Base-by-base conservation (phyloP, 92 coral and sea anemone species). In the Epizoanthus scotinus region DNA sequence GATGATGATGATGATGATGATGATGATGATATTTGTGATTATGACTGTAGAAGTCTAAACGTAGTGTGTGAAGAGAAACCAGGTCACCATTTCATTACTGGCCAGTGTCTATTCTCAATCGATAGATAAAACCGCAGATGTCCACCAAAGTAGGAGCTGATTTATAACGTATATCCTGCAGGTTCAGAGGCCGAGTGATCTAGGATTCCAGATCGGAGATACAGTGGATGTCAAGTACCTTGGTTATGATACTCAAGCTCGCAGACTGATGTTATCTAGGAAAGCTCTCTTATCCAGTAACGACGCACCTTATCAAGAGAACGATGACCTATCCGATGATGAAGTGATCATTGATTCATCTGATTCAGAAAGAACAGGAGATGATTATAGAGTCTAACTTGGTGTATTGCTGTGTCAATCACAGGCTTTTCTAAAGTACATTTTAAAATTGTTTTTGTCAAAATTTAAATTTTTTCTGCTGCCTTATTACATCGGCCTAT, bases 151-250 rank as follows among this genome's bases (percentile, higher is more conserved):
- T 21, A 24, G 15, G 26, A 21, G 18, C 67, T 25, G 38, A 62
- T 8, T 17, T 15, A 13, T 28, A 21, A 13, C 31, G 18, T 36
- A 36, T 71, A 40, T 61, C 28, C 18, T 17, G 17, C 26, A 92
- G 94, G 83, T 88, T 59, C 75, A 36, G 55, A 70, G 83, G 22
- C 91, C 90, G 66, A 90, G 89, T 44, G 86, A 75, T 19, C 70
- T 93, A 69, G 90, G 89, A 28, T 78, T 94, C 68, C 73, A 62
- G 44, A 85, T 80, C 27, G 98, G 93, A 27, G 92, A 91, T 52
- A 66, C 85, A 12, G 78, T 95, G 25, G 89, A 88, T 25, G 97
- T 95, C 7, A 91, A 90, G 72, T 95, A 90, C 82, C 87, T 95
- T 29, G 98, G 98, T 18, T 84, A 86, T 19, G 93, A 95, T 73